Evolutionary conservation across 2,797 vertebrate species (phyloP), one percentile per base, ranked within the genome.

Genomic region (Pampus argenteus): DNA sequence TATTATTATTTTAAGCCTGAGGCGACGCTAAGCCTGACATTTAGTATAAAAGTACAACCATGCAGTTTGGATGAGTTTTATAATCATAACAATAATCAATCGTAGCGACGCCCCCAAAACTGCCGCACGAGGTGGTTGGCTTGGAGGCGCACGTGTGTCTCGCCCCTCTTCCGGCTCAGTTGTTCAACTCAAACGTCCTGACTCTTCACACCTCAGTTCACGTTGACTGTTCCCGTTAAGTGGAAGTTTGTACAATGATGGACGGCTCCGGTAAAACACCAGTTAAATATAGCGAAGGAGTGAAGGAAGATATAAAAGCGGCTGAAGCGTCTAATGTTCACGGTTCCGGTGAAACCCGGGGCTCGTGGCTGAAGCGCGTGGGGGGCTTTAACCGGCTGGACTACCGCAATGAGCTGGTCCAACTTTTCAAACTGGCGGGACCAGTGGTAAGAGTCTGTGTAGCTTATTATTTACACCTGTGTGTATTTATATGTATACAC

Each of bases 371-470:
- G 49, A 66, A 29, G 45, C 71, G 67, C 25, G 6, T 75, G 1
- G 6, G 20, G 2, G 23, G 31, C 20, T 62, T 62, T 14, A 59
- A 94, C 44, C 87, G 90, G 0, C 28, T 17, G 5, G 51, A 47
- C 0, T 92, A 89, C 74, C 85, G 72, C 51, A 26, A 80, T 5
- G 94, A 95, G 68, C 62, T 90, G 18, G 15, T 40, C 0, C 80
- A 94, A n/a, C 55, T 94, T 7, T 26, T 87, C 8, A 92, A 87
- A 74, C 76, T 95, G 42, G 91, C 92, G 2, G 93, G 91, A 82
- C 94, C 94, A 1, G 92, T 95, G 94, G 94, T 95, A 82, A 87
- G 81, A 58, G 3, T n/a, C 1, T 28, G 13, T 36, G 42, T 17
- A n/a, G n/a, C n/a, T n/a, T n/a, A 13, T 36, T 36, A 36, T 36